phyloP scores from a whole-genome alignment of 2,113 vertebrate species.

The Xerus inauris region DNA sequence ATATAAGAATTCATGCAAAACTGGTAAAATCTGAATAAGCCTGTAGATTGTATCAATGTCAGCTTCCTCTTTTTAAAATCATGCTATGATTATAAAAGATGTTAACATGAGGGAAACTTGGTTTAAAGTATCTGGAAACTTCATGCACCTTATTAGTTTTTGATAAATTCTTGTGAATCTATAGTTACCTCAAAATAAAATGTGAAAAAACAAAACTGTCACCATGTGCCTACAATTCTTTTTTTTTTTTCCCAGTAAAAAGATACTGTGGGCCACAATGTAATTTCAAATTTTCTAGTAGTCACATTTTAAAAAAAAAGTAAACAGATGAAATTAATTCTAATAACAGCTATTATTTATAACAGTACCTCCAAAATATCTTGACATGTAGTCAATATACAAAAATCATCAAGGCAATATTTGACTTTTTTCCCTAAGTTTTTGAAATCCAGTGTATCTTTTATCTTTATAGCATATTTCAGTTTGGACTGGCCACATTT shows the following conservation, averaged over 20 bases:
- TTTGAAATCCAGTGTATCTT: not conserved
- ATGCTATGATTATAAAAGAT: not conserved
- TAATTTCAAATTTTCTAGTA: not conserved
- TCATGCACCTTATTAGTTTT: not conserved
- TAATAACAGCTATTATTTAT: not conserved
- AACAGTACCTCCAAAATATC: not conserved
- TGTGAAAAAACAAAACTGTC: not conserved
- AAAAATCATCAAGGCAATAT: not conserved
- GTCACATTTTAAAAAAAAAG: not conserved
- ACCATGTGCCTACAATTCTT: not conserved
- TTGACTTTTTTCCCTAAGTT: not conserved
- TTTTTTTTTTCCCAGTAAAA: slow-evolving; percentile 1
- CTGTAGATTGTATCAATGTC: not conserved
- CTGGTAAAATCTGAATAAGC: not conserved
- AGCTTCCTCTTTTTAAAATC: not conserved
- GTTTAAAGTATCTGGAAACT: not conserved
- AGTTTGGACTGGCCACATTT: not conserved
- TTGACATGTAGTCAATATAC: not conserved
- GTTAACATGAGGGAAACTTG: not conserved
- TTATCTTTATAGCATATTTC: not conserved
- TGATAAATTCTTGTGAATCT: not conserved
- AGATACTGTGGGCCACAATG: not conserved
- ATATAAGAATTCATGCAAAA: not conserved
- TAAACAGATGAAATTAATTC: not conserved
- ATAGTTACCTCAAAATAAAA: not conserved